A percentile compares a stretch with the other conserved stretches of the same genome.
Evolutionary conservation across 2,113 vertebrate species (phyloP).

Genomic region (Epinephelus fuscoguttatus): DNA sequence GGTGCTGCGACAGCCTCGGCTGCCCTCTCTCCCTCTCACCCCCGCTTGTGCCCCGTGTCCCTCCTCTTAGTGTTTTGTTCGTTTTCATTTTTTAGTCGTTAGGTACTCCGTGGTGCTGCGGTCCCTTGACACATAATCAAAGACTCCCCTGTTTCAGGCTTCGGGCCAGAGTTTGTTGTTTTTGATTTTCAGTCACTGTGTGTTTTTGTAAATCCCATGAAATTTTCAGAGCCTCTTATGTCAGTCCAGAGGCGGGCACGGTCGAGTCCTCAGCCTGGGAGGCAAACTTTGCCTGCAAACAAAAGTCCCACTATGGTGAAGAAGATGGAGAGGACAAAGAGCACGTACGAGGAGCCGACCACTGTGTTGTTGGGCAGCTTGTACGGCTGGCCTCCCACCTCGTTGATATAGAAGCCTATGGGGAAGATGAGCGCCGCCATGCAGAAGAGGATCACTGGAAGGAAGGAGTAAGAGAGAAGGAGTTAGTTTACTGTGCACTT

Average conservation of each 20-base stretch:
- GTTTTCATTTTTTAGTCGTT: constrained; percentile 50
- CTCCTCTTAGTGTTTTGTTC: constrained; percentile 48
- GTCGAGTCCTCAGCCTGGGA: constrained; percentile 92
- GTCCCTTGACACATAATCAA: constrained; percentile 58
- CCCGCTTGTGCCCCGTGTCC: constrained; percentile 36
- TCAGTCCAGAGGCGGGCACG: constrained; percentile 64
- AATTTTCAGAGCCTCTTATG: constrained; percentile 64
- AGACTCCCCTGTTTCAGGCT: constrained; percentile 56
- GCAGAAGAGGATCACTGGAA: constrained; percentile 95
- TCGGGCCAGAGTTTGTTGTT: constrained; percentile 67
- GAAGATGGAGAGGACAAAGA: constrained; percentile 99
- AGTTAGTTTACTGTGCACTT: constrained; percentile 14
- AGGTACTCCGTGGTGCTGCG: constrained; percentile 58
- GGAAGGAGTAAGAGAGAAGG: constrained; percentile 64
- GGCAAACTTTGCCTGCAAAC: constrained; percentile 99
- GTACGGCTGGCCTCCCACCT: constrained; percentile 99
- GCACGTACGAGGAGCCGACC: constrained; percentile 98
- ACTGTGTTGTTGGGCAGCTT: constrained; percentile 99
- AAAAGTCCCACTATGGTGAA: constrained; percentile 99
- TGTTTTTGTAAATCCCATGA: constrained; percentile 64
- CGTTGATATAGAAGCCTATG: constrained; percentile 92
- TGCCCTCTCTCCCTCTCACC: constrained; percentile 38
- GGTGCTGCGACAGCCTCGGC: constrained; percentile 51
- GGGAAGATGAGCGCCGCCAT: constrained; percentile 99
- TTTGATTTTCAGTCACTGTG: constrained; percentile 68